Evolutionary conservation across 2,113 vertebrate genomes (phyloP), one percentile per base, ranked within the genome.

Genomic region (Trogon melanurus): DNA sequence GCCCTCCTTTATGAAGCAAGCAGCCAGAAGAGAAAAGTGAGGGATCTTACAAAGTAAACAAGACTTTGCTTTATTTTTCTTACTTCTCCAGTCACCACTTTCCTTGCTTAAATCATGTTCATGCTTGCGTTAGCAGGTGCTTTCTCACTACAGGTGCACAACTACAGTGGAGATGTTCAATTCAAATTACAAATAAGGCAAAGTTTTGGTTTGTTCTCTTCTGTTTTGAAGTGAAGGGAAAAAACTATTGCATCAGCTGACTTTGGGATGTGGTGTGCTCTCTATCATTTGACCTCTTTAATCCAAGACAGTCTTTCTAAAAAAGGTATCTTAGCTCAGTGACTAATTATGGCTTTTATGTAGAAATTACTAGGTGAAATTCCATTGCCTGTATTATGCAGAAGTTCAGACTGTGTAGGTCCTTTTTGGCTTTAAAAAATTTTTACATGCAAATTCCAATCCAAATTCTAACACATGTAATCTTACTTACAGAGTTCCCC

Each of bases 321-420:
- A 96, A 96, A 86, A 50, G 69, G 2, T 81, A 32, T 60, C 73
- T 86, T 92, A 91, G 82, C 57, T 84, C 90, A 95, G 83, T 5
- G 13, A 64, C 85, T 95, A 96, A 97, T 97, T 96, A 96, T 71
- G 88, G 96, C 48, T 66, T 84, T 89, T 67, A 79, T 50, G 57
- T 69, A 74, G 88, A 97, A 96, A 96, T 96, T 95, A 92, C 95
- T 91, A 73, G 93, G 92, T 97, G 75, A 96, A 92, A 91, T 89
- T 88, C 79, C 74, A 32, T 53, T 83, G 79, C 69, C 36, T 93
- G 34, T 81, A 19, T 88, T 93, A 79, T 54, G 36, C 30, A 41
- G 65, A 88, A 88, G 74, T 72, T 91, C 79, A 90, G 78, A 73
- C 17, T 56, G 23, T 45, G 38, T 58, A 72, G 53, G 27, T 67